Evolutionary conservation across 2,797 vertebrate genomes (phyloP), one percentile per base, ranked within the genome.

Genomic region (Hylomyscus alleni): DNA sequence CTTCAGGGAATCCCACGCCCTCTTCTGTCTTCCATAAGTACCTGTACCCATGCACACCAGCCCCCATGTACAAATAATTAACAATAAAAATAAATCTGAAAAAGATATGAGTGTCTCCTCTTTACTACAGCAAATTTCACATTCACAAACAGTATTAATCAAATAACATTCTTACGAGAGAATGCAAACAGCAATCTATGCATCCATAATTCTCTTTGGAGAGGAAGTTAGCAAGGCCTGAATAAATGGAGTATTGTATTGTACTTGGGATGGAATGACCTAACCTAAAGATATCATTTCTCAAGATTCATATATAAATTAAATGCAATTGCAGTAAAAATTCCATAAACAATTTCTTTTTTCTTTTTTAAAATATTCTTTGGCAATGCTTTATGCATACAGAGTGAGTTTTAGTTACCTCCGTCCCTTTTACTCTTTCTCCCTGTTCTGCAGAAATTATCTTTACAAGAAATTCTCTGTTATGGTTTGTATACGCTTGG

Each of bases 261-360:
- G 54, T 11, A 95, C 89, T 97, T 88, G 75, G 58, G 81, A 89
- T 85, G 7, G 7, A 83, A 52, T 81, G 54, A 65, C 52, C n/a
- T 95, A 89, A 90, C 17, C 31, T 97, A 81, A 88, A 77, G 80
- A 72, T 44, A 77, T 54, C 86, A 19, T 89, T 40, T 84, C 20
- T 72, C 19, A 31, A 34, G 89, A 86, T 94, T 94, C 47, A n/a
- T 87, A 94, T 92, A 86, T 44, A 83, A 81, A 91, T 90, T 90
- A n/a, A 73, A 8, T 50, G 37, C 34, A 94, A 80, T 75, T 91
- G 6, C 52, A 37, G 67, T 67, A 93, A 94, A 89, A 91, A n/a
- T 67, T 14, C 44, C 31, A 50, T 20, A 67, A 85, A 44, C 44
- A 67, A 85, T 67, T 85, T 85, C 15, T 17, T 73, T 72, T 72